Conservation (phyloP, 2,888 invertebrate species). For the Eilema griseolum region DNA sequence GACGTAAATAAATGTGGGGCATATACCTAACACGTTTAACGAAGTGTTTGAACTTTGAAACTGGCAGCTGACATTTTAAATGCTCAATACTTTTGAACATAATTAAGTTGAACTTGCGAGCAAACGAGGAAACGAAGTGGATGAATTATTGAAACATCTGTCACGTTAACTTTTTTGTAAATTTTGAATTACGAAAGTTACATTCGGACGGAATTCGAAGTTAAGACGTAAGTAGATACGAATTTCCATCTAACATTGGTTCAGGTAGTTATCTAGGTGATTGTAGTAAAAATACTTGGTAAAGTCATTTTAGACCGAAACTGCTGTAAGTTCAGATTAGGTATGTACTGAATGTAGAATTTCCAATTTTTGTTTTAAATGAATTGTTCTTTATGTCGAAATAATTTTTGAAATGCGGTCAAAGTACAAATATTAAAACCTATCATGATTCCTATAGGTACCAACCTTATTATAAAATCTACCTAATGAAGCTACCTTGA, state of each 20-base stretch:
- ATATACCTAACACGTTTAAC: constrained; percentile 27
- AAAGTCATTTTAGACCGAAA: too few relatives aligned
- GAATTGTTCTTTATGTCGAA: too few relatives aligned
- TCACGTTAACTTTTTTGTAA: neutral
- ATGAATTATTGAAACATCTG: neutral
- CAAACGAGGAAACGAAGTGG: neutral
- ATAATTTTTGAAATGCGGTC: too few relatives aligned
- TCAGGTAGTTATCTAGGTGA: too few relatives aligned
- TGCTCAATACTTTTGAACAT: constrained; percentile 27
- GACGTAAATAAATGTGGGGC: constrained; percentile 37
- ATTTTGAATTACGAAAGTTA: neutral
- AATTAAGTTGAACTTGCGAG: constrained; percentile 5
- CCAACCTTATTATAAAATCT: too few relatives aligned
- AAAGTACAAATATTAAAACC: too few relatives aligned
- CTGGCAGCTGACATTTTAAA: constrained; percentile 27
- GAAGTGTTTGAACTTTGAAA: constrained; percentile 38
- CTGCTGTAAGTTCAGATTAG: too few relatives aligned
- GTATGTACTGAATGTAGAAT: neutral
- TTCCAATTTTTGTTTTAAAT: neutral
- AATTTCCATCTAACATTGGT: neutral
- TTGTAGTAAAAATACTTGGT: too few relatives aligned
- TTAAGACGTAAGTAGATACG: too few relatives aligned
- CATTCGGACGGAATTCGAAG: neutral
- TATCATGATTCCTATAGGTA: too few relatives aligned
- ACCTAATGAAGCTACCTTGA: neutral